These are phyloP conservation scores for Hyalella azteca DNA, from an alignment of 2,888 invertebrate species.

Conservation along the genomic window DNA sequence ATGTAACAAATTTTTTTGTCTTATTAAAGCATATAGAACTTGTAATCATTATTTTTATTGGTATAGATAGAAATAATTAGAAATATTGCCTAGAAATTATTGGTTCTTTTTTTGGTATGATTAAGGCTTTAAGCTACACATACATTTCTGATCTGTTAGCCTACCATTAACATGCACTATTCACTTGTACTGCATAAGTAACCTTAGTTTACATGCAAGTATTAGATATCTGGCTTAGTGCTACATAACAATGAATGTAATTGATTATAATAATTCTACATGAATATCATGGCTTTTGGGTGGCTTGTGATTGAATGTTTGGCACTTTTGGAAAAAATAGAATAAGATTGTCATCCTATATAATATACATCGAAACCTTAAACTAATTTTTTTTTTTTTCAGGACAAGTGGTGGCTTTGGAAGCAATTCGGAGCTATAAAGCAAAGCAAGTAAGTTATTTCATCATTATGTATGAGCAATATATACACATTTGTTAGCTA, in stretches of 20 bases:
- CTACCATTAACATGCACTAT: too few relatives aligned
- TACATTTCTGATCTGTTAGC: too few relatives aligned
- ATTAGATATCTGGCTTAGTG: background rate
- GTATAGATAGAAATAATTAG: too few relatives aligned
- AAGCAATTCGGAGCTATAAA: conserved; percentile 47
- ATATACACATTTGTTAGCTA: background rate
- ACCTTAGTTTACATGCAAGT: background rate
- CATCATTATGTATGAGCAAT: background rate
- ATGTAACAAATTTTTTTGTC: too few relatives aligned
- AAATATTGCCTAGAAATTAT: too few relatives aligned
- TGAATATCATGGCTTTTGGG: too few relatives aligned
- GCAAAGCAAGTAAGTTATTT: conserved; percentile 45
- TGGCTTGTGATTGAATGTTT: too few relatives aligned
- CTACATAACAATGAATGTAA: background rate
- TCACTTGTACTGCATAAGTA: too few relatives aligned
- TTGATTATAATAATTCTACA: background rate
- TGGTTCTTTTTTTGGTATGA: too few relatives aligned
- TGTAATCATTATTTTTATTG: too few relatives aligned
- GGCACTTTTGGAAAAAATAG: background rate
- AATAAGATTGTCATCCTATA: background rate
- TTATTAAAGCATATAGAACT: too few relatives aligned
- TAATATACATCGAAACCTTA: background rate
- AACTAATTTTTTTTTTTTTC: background rate
- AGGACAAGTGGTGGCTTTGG: conserved; percentile 50
- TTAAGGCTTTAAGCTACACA: too few relatives aligned